Conservation (phyloP, 2,888 invertebrate species). For the Drosophila ustulata region DNA sequence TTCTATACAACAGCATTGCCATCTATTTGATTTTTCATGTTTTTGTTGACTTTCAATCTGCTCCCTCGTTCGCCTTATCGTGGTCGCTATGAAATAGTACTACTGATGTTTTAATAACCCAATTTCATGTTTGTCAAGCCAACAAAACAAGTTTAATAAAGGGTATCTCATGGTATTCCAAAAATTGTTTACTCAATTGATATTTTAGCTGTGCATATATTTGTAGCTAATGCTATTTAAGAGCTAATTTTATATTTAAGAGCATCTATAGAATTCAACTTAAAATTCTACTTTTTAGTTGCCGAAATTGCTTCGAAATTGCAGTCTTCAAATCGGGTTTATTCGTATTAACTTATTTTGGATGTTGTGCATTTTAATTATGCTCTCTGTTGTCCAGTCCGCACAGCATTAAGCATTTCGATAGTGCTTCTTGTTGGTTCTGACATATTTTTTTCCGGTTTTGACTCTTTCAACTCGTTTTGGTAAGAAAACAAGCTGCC, state of each 20-base stretch:
- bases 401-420: slow-evolving; percentile 1
- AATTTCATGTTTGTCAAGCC: background rate
- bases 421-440: slow-evolving; percentile 18
- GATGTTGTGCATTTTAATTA: slow-evolving; percentile 1
- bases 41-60: background rate
- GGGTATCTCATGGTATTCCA: too few relatives aligned
- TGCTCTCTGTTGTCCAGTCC: background rate
- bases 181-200: too few relatives aligned
- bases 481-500: slow-evolving; percentile 17
- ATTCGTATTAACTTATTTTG: background rate
- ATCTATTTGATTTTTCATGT: background rate
- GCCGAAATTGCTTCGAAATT: background rate
- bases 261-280: too few relatives aligned
- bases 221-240: too few relatives aligned
- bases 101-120: background rate
- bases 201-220: too few relatives aligned
- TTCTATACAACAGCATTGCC: background rate
- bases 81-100: too few relatives aligned
- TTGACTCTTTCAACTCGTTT: slow-evolving; percentile 19
- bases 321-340: background rate
- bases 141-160: background rate
- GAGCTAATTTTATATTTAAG: too few relatives aligned
- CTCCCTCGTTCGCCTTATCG: too few relatives aligned
- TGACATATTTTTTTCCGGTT: background rate
- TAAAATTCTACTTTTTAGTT: background rate